Percentiles rank a stretch among this genome's conserved stretches.
These are phyloP conservation scores for Eumacrocentrus americanus DNA, from an alignment of 2,888 invertebrate species.

Conservation along the genomic window DNA sequence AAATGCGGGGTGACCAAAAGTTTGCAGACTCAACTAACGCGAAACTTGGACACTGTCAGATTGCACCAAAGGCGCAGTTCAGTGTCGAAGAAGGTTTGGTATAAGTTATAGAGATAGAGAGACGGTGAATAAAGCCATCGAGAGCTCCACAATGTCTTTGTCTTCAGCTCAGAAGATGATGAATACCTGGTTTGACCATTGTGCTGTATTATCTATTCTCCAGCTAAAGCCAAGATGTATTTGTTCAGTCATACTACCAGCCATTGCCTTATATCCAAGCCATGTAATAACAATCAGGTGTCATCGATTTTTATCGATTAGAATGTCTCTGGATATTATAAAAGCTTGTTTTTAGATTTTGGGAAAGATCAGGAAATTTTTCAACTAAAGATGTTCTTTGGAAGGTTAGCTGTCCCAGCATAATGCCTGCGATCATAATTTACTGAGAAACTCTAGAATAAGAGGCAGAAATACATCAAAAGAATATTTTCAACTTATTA, in stretches of 20 bases:
- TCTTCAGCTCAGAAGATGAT: conserved; percentile 23
- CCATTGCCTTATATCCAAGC: no score
- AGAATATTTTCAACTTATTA: no score
- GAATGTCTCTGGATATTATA: no score
- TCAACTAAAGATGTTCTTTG: no score
- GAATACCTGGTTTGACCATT: conserved; percentile 29
- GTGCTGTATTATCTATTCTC: conserved; percentile 39
- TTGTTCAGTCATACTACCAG: not conserved
- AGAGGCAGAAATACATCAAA: no score
- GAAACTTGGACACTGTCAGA: conserved; percentile 18
- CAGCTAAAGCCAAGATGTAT: conserved; percentile 24
- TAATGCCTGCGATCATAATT: no score
- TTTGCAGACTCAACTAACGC: conserved; percentile 13
- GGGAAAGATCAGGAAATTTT: no score
- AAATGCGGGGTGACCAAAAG: conserved; percentile 5
- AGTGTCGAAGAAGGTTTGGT: conserved; percentile 1
- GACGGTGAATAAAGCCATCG: not conserved
- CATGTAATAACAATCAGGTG: no score
- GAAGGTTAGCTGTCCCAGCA: no score
- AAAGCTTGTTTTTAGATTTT: no score
- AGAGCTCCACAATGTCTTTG: conserved; percentile 26
- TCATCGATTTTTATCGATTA: no score
- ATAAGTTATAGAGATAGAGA: conserved; percentile 13
- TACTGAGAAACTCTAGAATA: no score
- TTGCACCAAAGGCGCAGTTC: not conserved